Evolutionary conservation across 2,797 vertebrate genomes (phyloP).

Genomic region (Malacoctenus gilli): DNA sequence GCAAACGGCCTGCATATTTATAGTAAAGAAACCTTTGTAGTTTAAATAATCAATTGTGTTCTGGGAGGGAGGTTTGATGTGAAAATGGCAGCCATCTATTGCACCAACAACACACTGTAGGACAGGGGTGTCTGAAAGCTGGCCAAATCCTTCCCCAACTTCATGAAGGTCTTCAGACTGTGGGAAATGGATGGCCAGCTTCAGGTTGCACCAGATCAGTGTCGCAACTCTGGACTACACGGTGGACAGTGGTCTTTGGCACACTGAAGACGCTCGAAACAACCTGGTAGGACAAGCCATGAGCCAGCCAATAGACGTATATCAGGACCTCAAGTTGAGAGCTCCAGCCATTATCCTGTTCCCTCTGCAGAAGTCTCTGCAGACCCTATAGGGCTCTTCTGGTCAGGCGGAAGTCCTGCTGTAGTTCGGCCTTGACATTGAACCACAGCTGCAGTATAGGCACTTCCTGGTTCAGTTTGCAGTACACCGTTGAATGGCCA

Average conservation of each 20-base stretch:
- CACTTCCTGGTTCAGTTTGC: neutral
- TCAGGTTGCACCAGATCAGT: neutral
- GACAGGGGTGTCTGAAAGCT: neutral
- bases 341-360: slow-evolving; percentile 1
- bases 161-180: neutral
- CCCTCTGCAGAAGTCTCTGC: slow-evolving; percentile 1
- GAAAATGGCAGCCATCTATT: neutral
- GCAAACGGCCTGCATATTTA: slow-evolving; percentile 3
- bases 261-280: neutral
- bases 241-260: slow-evolving; percentile 7
- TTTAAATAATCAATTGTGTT: neutral
- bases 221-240: neutral
- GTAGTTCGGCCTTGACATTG: neutral
- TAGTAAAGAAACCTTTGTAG: neutral
- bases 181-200: neutral
- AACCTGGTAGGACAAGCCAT: neutral
- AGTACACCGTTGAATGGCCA: too few relatives aligned
- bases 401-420: neutral
- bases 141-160: neutral
- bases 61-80: neutral
- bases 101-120: neutral
- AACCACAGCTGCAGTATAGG: neutral
- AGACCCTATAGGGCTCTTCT: neutral
- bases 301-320: slow-evolving; percentile 3
- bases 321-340: neutral